phyloP scores from a whole-genome alignment of 2,888 invertebrate genomes.

The Pseudococcus viburni region DNA sequence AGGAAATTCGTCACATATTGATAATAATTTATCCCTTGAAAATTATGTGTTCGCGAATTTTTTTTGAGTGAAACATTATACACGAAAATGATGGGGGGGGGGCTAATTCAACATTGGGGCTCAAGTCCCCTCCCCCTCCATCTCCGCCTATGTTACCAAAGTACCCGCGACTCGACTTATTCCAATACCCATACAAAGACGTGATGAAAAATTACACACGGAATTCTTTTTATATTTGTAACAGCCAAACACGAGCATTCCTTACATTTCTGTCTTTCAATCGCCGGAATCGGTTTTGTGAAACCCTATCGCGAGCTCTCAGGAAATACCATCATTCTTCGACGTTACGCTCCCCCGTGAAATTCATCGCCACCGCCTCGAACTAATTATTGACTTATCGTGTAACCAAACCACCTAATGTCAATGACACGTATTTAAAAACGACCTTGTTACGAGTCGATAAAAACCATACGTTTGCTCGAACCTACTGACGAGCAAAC shows the following conservation, averaged over 20 bases:
- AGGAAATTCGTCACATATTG: no score
- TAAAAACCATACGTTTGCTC: conserved; percentile 3
- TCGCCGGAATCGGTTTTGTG: not conserved
- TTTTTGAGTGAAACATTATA: no score
- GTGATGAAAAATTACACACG: conserved; percentile 15
- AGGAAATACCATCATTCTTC: conserved; percentile 24
- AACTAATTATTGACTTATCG: conserved; percentile 5
- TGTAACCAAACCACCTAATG: conserved; percentile 3
- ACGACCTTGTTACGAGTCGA: conserved; percentile 39
- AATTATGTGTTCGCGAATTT: no score
- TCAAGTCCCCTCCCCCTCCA: no score
- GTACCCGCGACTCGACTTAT: not conserved
- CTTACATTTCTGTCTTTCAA: not conserved
- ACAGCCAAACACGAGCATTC: conserved; percentile 20
- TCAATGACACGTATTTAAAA: conserved; percentile 45
- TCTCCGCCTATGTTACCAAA: no score
- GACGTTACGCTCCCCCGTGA: not conserved
- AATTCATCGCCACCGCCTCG: not conserved
- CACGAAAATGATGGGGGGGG: no score
- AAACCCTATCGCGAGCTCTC: conserved; percentile 31
- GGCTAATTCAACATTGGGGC: no score
- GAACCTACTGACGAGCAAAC: not conserved
- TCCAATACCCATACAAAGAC: not conserved
- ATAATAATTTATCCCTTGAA: no score
- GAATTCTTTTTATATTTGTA: not conserved